Conservation (phyloP, 2,888 invertebrate genomes). For the Andrena trimmerana region DNA sequence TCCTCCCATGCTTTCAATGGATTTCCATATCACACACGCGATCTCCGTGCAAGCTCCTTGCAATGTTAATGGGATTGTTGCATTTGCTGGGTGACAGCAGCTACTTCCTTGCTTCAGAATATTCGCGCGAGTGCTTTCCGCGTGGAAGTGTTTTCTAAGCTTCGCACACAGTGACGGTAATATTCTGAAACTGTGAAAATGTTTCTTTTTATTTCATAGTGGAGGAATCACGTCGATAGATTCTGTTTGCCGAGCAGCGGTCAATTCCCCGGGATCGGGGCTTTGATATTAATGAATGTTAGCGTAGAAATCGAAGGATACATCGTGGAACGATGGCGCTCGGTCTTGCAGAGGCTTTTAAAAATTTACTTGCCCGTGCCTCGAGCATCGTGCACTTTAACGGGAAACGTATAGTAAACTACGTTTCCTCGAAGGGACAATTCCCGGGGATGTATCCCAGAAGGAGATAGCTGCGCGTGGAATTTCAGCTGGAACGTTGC, state of each 20-base stretch:
- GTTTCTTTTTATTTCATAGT: no score
- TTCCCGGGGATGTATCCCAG: neutral
- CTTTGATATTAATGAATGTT: neutral
- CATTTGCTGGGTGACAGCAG: neutral
- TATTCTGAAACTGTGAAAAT: no score
- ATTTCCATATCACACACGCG: conserved; percentile 27
- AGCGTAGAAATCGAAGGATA: neutral
- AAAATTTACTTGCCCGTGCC: neutral
- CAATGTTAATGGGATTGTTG: neutral
- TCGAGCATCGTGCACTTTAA: neutral
- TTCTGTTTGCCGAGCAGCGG: no score
- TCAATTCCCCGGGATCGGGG: no score
- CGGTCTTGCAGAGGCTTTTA: no score
- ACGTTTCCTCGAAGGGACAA: neutral
- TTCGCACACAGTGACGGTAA: no score
- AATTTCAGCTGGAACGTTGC: neutral
- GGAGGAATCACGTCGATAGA: no score
- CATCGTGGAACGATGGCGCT: neutral
- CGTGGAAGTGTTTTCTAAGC: no score
- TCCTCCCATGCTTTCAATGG: neutral
- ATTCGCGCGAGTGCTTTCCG: no score
- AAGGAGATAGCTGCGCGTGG: neutral
- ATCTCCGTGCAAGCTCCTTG: neutral
- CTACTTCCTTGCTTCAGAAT: neutral
- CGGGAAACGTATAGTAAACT: neutral